phyloP scores from a whole-genome alignment of 2,888 invertebrate genomes.

The Morpho helenor region DNA sequence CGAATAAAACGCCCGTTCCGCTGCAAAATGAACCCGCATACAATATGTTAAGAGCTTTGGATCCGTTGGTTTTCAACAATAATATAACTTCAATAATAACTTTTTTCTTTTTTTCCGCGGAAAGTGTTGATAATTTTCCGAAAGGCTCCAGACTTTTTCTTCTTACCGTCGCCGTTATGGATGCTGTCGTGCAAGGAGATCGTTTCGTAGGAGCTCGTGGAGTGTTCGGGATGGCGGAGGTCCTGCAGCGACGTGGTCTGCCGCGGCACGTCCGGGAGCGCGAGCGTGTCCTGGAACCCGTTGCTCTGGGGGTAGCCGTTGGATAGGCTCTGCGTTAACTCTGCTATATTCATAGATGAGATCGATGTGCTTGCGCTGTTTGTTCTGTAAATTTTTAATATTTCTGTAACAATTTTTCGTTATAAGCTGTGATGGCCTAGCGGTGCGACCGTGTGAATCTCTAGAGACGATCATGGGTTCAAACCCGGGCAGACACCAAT shows the following conservation, averaged over 20 bases:
- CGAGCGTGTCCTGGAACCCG: constrained; percentile 26
- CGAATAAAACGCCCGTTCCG: no score
- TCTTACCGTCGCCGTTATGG: constrained; percentile 29
- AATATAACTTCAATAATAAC: constrained; percentile 1
- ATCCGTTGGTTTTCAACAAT: constrained; percentile 9
- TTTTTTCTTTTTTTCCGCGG: constrained; percentile 20
- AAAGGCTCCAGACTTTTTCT: constrained; percentile 25
- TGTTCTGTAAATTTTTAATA: constrained; percentile 19
- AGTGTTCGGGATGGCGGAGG: constrained; percentile 27
- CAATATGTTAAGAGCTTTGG: no score
- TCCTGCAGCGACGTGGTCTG: constrained; percentile 35
- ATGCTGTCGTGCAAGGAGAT: constrained; percentile 36
- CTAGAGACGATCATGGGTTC: no score
- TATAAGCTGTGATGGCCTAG: no score
- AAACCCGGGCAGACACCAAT: no score
- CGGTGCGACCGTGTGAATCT: no score
- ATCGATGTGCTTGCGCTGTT: constrained; percentile 26
- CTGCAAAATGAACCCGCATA: no score
- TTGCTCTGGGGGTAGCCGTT: constrained; percentile 22
- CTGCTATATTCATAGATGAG: constrained; percentile 41
- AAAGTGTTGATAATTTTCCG: constrained; percentile 21
- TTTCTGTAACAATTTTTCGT: no score
- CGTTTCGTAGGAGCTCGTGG: constrained; percentile 29
- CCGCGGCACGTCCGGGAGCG: constrained; percentile 30
- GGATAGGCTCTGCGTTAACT: constrained; percentile 24